phyloP scores from a whole-genome alignment of 2,888 invertebrate species.

The Tinea semifulvella region DNA sequence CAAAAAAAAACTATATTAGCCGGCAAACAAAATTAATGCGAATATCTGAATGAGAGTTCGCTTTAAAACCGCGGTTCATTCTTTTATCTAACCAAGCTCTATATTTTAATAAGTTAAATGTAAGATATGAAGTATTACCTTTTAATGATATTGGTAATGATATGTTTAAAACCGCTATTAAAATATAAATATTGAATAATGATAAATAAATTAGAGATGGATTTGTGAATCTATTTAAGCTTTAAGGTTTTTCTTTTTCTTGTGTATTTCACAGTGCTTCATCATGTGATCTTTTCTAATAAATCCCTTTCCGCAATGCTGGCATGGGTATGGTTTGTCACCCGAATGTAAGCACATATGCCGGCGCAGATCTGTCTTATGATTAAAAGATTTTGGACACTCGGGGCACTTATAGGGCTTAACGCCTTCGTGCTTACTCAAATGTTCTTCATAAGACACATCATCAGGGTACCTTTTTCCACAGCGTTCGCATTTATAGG shows the following conservation, averaged over 20 bases:
- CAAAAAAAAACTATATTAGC: constrained; percentile 41
- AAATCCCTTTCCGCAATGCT: constrained; percentile 86
- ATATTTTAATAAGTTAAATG: neutral
- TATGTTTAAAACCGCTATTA: constrained; percentile 9
- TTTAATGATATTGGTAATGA: neutral
- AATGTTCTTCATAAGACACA: constrained; percentile 75
- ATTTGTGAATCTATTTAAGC: constrained; percentile 8
- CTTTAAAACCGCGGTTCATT: neutral
- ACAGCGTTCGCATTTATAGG: constrained; percentile 84
- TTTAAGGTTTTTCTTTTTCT: constrained; percentile 59
- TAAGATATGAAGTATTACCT: neutral
- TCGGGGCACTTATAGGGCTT: constrained; percentile 87
- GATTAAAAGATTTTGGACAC: constrained; percentile 90
- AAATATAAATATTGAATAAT: no score
- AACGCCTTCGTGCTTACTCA: constrained; percentile 79
- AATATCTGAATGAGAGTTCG: constrained; percentile 8
- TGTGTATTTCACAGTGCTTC: constrained; percentile 85
- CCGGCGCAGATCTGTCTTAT: constrained; percentile 87
- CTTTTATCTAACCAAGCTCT: constrained; percentile 2
- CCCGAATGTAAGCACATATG: constrained; percentile 91
- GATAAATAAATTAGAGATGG: neutral
- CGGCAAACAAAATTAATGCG: constrained; percentile 41
- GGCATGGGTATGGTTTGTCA: constrained; percentile 83
- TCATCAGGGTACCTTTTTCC: constrained; percentile 85
- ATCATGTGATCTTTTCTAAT: constrained; percentile 92